A percentile compares a stretch with the other conserved stretches of the same genome.
Evolutionary conservation across 2,113 vertebrate species (phyloP).

Genomic region (Nannospalax galili): DNA sequence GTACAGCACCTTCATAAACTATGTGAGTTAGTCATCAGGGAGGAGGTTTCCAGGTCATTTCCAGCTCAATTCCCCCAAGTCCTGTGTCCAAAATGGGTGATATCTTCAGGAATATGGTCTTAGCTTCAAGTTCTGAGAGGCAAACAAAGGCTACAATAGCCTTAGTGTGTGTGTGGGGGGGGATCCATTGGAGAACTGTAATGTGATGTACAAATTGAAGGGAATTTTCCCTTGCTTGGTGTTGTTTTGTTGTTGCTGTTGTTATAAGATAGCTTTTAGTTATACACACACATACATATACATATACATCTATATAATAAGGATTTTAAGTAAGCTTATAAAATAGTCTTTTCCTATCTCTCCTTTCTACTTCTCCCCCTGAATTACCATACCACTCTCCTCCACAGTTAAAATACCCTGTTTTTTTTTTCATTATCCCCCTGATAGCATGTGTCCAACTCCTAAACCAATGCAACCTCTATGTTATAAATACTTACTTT

Average conservation of each 20-base stretch:
- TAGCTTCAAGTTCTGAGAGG: background rate
- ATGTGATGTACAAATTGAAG: background rate
- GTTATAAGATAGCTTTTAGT: background rate
- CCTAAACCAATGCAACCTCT: too few species aligned
- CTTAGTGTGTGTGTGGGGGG: too few species aligned
- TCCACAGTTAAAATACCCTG: too few species aligned
- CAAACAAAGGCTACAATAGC: background rate
- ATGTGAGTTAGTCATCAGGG: background rate
- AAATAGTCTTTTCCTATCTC: too few species aligned
- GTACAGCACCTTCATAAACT: background rate
- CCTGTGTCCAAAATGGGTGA: background rate
- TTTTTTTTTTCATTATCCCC: too few species aligned
- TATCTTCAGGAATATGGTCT: background rate
- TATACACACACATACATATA: background rate
- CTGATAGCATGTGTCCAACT: too few species aligned
- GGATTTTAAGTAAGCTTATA: background rate
- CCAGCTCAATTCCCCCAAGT: background rate
- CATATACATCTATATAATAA: background rate
- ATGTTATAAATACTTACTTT: too few species aligned
- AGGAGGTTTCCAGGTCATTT: background rate
- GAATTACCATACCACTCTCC: too few species aligned
- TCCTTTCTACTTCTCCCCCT: too few species aligned
- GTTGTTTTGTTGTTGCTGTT: background rate
- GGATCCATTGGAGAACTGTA: too few species aligned
- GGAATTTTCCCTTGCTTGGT: background rate